phyloP scores from a whole-genome alignment of 2,888 invertebrate genomes.

The Platerodrilus igneus region DNA sequence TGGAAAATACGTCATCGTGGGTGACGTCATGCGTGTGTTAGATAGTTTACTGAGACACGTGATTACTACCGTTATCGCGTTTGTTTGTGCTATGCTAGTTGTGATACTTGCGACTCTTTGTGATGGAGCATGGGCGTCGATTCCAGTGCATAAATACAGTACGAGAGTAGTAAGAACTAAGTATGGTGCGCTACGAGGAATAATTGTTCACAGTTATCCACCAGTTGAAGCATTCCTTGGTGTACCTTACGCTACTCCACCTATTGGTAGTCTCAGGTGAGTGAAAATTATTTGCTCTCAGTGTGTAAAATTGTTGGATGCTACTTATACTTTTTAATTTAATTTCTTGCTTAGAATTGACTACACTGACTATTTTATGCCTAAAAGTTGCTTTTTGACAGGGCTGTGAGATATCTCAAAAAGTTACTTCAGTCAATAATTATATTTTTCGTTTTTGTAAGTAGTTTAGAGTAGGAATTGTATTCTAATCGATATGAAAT shows the following conservation, averaged over 20 bases:
- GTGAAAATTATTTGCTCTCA: conserved; percentile 22
- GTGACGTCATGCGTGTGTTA: conserved; percentile 46
- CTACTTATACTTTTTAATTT: too few relatives aligned
- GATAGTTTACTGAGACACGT: conserved; percentile 38
- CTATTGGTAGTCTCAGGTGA: conserved; percentile 81
- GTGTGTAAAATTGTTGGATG: conserved; percentile 8
- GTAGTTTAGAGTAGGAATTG: too few relatives aligned
- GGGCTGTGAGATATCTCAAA: too few relatives aligned
- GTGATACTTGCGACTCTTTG: conserved; percentile 56
- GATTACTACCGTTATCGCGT: conserved; percentile 40
- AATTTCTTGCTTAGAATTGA: too few relatives aligned
- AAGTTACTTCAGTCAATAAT: too few relatives aligned
- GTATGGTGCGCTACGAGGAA: conserved; percentile 83
- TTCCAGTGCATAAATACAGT: conserved; percentile 70
- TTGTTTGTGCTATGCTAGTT: conserved; percentile 47
- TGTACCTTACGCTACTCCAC: conserved; percentile 90
- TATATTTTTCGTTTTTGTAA: too few relatives aligned
- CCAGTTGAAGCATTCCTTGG: conserved; percentile 89
- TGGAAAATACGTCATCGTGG: conserved; percentile 35
- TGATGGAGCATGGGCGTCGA: conserved; percentile 51
- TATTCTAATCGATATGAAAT: too few relatives aligned
- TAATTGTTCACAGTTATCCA: conserved; percentile 74
- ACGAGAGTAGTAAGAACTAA: conserved; percentile 81
- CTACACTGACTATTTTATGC: too few relatives aligned
- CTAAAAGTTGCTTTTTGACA: too few relatives aligned